Conservation (phyloP, 1,140 invertebrate species). For the Asbolus verrucosus region DNA sequence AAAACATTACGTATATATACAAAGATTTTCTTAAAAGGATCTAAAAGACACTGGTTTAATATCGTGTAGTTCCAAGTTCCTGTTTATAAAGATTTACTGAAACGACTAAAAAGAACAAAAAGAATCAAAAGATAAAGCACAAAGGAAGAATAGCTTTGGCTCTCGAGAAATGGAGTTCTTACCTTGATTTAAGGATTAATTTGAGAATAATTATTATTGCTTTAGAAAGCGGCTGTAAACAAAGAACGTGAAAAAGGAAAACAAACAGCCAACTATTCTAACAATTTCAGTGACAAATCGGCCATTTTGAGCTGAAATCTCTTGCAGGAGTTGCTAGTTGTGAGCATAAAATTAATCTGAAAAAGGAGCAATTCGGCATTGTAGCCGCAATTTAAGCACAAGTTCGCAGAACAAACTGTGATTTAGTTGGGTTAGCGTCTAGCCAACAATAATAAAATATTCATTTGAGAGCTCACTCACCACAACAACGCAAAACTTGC, state of each 20-base stretch:
- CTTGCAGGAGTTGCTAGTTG: neutral
- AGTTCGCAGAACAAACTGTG: neutral
- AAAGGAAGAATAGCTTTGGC: neutral
- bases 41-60: too few species aligned
- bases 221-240: neutral
- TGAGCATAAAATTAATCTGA: neutral
- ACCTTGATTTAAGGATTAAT: neutral
- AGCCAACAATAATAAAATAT: neutral
- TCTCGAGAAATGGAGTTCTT: neutral
- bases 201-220: neutral
- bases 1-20: too few species aligned
- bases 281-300: too few species aligned
- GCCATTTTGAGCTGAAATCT: conserved; percentile 1
- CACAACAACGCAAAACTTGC: neutral
- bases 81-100: too few species aligned
- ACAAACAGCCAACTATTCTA: conserved; percentile 10
- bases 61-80: too few species aligned
- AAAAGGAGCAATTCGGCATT: neutral
- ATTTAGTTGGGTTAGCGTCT: neutral
- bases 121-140: neutral
- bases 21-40: too few species aligned
- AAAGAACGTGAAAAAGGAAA: conserved; percentile 4
- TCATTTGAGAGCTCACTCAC: neutral
- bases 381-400: too few species aligned
- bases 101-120: too few species aligned